Evolutionary conservation across 1,140 invertebrate genomes (phyloP), one percentile per base, ranked within the genome.

Genomic region (Elymnias hypermnestra): DNA sequence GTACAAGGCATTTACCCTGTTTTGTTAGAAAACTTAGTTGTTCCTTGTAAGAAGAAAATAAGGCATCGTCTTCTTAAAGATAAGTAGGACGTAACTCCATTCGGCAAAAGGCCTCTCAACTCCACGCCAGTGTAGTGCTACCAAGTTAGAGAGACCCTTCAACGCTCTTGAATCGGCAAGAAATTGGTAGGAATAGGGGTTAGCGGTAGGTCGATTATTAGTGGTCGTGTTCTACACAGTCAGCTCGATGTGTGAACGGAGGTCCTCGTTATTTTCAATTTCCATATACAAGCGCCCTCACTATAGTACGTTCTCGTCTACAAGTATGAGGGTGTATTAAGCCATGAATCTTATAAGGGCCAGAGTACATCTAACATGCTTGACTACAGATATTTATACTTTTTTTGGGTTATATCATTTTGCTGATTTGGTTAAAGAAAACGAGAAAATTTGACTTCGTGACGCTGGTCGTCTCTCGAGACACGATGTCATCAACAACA

Each of bases 191-290:
- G 68, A 66, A 73, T 73, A 68, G 54, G 59, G 67, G 63, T 59
- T 63, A 69, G 70, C 42, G 51, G 54, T 44, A 43, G 75, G 66
- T 83, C 78, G 53, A 61, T 66, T 62, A 63, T 42, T 33, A 61
- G 52, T 79, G 75, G 73, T 69, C 57, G 60, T 48, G 51, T 51
- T 49, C 56, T 63, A 74, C 53, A 56, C 67, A 83, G 68, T 65
- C 67, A 71, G 67, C 67, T 65, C 70, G 67, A 66, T 69, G 72
- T 73, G 70, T 71, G 75, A 78, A 78, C 69, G 64, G 69, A 63
- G 71, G 68, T 62, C 65, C 74, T 84, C 77, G 75, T 81, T 84
- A 84, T 82, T 84, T 82, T 81, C 75, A 82, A 84, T 84, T 83
- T 83, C 72, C 74, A 76, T 78, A 75, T 75, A 73, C 68, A 66